Conservation (phyloP, 2,797 vertebrate genomes). For the Sternotherus odoratus region DNA sequence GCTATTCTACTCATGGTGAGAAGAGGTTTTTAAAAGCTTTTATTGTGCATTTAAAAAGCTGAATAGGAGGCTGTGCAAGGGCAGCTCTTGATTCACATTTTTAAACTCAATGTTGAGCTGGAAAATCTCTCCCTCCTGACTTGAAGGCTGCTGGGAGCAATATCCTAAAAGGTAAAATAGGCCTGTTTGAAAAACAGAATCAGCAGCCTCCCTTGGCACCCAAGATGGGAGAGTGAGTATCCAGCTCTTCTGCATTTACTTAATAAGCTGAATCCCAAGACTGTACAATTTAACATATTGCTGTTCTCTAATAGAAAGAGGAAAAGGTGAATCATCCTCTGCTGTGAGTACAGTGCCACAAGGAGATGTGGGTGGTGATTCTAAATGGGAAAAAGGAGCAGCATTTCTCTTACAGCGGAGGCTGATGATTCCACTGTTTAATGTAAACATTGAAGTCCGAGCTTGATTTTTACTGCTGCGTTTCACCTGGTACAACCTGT, state of each 20-base stretch:
- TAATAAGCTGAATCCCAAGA: slow-evolving; percentile 12
- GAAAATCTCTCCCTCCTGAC: slow-evolving; percentile 7
- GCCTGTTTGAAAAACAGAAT: slow-evolving; percentile 31
- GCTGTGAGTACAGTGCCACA: neutral
- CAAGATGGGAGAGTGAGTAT: neutral
- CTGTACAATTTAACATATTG: slow-evolving; percentile 7
- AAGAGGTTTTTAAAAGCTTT: slow-evolving; percentile 4
- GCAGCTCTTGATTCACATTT: neutral
- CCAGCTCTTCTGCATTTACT: slow-evolving; percentile 10
- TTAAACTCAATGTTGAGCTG: neutral
- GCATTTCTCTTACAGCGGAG: neutral
- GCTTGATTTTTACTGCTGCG: neutral
- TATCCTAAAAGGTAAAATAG: slow-evolving; percentile 22
- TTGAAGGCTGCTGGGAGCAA: slow-evolving; percentile 2
- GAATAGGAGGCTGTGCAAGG: slow-evolving; percentile 6
- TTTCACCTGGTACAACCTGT: neutral
- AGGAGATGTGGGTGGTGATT: neutral
- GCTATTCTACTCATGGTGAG: neutral
- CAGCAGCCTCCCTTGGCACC: neutral
- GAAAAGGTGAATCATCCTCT: neutral
- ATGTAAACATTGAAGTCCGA: neutral
- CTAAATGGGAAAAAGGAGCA: neutral
- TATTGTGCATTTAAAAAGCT: neutral
- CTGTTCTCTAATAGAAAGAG: neutral
- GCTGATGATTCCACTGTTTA: neutral